These are phyloP conservation scores for Tokudaia tokunoshimensis DNA, from an alignment of 2,797 vertebrate species.

Conservation along the genomic window DNA sequence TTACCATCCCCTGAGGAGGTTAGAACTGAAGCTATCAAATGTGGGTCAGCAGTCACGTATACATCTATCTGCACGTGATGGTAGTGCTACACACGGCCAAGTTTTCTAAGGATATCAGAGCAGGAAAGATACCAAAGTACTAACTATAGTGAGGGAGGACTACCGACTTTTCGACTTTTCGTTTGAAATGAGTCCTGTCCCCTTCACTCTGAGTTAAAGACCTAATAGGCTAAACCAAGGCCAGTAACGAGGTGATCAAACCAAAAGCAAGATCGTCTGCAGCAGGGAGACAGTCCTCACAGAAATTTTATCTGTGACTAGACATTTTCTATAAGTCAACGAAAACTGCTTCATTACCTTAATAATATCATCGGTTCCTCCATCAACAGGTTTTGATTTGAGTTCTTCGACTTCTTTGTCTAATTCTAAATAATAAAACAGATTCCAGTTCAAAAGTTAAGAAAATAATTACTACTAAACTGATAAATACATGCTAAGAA, in stretches of 20 bases:
- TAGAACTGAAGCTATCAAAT: background rate
- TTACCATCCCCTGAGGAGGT: background rate
- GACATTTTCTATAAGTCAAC: slow-evolving; percentile 41
- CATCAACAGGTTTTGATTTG: slow-evolving; percentile 88
- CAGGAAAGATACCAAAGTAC: background rate
- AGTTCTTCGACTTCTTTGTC: slow-evolving; percentile 94
- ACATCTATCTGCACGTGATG: background rate
- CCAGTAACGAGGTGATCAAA: background rate
- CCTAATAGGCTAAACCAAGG: background rate
- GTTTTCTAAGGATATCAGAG: slow-evolving; percentile 4
- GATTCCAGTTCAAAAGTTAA: slow-evolving; percentile 62
- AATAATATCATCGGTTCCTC: slow-evolving; percentile 91
- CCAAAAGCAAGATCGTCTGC: background rate
- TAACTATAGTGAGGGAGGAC: background rate
- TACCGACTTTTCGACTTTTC: too few species aligned
- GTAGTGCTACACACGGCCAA: background rate
- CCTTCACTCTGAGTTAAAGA: background rate
- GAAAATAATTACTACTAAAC: slow-evolving; percentile 27
- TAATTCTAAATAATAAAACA: slow-evolving; percentile 90
- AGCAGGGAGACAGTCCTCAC: background rate
- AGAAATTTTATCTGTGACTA: background rate
- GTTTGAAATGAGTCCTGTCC: background rate
- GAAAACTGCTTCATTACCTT: slow-evolving; percentile 90
- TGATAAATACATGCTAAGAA: background rate
- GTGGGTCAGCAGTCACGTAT: background rate